Evolutionary conservation across 2,797 vertebrate genomes (phyloP).

Genomic region (Avahi laniger): DNA sequence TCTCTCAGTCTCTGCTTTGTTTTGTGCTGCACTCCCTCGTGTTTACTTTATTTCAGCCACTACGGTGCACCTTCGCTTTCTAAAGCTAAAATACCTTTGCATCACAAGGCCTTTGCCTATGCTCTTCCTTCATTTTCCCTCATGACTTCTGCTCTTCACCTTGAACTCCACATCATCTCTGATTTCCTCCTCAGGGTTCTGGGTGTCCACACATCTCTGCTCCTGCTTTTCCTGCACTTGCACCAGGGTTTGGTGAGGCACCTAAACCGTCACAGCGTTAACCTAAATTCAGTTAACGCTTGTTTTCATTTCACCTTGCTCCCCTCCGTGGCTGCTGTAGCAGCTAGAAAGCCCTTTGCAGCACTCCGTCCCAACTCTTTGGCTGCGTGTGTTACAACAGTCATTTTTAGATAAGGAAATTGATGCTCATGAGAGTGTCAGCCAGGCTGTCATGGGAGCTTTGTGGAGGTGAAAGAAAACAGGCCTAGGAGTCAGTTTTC

Average conservation of each 20-base stretch:
- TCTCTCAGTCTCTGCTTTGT: background rate
- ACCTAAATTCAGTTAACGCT: background rate
- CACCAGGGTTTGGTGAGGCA: background rate
- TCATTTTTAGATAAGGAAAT: background rate
- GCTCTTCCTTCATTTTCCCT: background rate
- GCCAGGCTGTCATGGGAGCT: background rate
- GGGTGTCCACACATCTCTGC: background rate
- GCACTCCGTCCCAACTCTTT: too few relatives aligned
- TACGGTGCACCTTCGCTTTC: background rate
- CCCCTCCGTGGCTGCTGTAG: background rate
- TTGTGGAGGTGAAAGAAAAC: rapidly evolving
- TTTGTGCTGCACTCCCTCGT: background rate
- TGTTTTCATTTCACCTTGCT: background rate
- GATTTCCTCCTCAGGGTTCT: background rate
- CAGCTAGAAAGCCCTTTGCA: background rate
- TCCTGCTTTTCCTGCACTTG: background rate
- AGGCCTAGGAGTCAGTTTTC: background rate
- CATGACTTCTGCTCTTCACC: background rate
- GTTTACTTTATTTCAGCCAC: background rate
- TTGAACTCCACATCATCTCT: background rate
- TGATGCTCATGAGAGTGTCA: background rate
- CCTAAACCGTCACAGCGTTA: background rate
- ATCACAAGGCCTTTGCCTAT: background rate
- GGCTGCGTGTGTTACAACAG: background rate
- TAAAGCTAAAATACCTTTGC: background rate